A percentile compares a stretch with the other conserved stretches of the same genome.
phyloP scores from a whole-genome alignment of 2,797 vertebrate genomes.

The Poecilia wingei region DNA sequence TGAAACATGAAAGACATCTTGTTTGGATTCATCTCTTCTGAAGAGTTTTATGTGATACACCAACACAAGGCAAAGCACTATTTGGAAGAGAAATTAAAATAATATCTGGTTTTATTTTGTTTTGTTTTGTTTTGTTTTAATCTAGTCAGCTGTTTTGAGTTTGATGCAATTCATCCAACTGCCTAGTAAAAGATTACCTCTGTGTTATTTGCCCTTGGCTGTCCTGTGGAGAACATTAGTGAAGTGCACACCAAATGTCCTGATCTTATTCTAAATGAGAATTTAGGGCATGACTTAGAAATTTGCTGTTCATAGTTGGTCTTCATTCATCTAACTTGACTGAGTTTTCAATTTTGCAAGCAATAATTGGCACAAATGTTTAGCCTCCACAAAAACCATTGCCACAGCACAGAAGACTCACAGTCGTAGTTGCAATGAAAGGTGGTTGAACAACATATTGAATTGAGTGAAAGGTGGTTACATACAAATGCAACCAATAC shows the following conservation, averaged over 20 bases:
- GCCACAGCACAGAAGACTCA: neutral
- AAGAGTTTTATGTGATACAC: neutral
- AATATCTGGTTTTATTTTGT: neutral
- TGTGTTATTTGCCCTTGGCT: neutral
- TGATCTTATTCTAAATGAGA: neutral
- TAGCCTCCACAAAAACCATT: neutral
- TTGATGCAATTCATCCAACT: neutral
- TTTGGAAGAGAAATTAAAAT: neutral
- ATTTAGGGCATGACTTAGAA: neutral
- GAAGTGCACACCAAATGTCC: neutral
- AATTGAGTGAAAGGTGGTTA: neutral
- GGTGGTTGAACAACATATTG: neutral
- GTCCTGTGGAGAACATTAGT: neutral
- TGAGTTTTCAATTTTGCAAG: neutral
- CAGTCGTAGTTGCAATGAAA: neutral
- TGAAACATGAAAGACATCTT: constrained; percentile 7
- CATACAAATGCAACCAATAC: neutral
- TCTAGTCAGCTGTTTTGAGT: neutral
- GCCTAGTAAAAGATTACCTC: neutral
- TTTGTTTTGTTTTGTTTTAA: neutral
- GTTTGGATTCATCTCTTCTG: neutral
- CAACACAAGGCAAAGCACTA: neutral
- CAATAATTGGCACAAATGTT: neutral
- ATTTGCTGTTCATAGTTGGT: neutral
- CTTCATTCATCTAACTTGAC: neutral